Conservation (phyloP, 2,888 invertebrate genomes). For the Dinocampus coccinellae region DNA sequence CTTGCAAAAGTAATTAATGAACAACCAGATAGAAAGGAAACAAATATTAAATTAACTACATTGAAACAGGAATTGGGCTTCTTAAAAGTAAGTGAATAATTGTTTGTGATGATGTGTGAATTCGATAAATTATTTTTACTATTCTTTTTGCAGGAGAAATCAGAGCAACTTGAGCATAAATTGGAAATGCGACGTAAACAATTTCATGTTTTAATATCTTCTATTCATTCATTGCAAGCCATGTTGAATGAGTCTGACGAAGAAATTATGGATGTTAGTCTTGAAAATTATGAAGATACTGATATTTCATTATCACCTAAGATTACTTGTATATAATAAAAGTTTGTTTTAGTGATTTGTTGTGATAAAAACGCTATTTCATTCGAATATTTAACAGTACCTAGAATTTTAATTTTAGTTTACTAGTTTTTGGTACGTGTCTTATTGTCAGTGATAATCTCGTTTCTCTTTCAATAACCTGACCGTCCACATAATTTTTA, state of each 20-base stretch:
- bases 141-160: conserved; percentile 73
- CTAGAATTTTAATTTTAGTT: conserved; percentile 77
- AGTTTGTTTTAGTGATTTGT: too few species aligned
- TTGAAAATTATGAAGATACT: conserved; percentile 68
- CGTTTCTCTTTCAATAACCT: conserved; percentile 75
- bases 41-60: conserved; percentile 77
- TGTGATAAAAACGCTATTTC: background rate
- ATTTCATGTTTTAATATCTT: conserved; percentile 88
- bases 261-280: conserved; percentile 71
- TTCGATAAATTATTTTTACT: background rate
- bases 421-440: conserved; percentile 90
- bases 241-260: conserved; percentile 82
- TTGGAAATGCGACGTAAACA: conserved; percentile 88
- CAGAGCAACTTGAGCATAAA: conserved; percentile 81
- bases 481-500: conserved; percentile 71
- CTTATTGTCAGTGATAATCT: conserved; percentile 93
- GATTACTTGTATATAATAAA: too few species aligned
- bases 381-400: conserved; percentile 43
- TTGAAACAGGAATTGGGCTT: conserved; percentile 81
- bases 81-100: conserved; percentile 70
- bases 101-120: background rate
- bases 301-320: conserved; percentile 54
- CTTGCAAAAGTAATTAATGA: conserved; percentile 90
- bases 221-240: conserved; percentile 87
- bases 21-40: conserved; percentile 90